Evolutionary conservation across 2,113 vertebrate species (phyloP).

Genomic region (Tautogolabrus adspersus): DNA sequence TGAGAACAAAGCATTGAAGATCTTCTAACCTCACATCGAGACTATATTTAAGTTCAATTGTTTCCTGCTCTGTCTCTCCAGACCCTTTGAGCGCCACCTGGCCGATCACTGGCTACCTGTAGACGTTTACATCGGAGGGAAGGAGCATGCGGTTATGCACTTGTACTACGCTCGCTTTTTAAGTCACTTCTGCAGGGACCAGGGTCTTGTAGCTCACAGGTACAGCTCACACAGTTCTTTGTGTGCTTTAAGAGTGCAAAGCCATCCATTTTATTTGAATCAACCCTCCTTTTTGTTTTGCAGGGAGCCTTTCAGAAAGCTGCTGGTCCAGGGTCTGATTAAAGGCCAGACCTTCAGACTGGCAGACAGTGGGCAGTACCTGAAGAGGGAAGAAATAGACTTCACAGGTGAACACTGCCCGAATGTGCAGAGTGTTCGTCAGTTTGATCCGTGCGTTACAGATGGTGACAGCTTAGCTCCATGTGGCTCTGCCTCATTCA

Average conservation of each 20-base stretch:
- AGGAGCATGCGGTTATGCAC: conserved; percentile 98
- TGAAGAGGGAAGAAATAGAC: conserved; percentile 90
- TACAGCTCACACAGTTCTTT: conserved; percentile 43
- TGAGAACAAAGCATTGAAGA: neutral
- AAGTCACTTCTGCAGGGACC: conserved; percentile 92
- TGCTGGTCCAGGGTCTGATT: conserved; percentile 96
- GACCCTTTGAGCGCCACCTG: conserved; percentile 86
- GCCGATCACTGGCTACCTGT: conserved; percentile 96
- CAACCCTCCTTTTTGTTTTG: neutral
- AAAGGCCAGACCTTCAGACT: conserved; percentile 94
- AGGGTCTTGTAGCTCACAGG: conserved; percentile 91
- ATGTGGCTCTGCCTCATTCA: conserved; percentile 14
- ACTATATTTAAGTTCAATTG: too few species aligned
- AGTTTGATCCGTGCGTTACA: conserved; percentile 25
- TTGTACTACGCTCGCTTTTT: conserved; percentile 96
- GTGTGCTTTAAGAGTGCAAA: neutral
- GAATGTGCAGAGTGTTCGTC: conserved; percentile 17
- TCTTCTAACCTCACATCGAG: neutral
- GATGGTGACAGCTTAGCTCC: neutral
- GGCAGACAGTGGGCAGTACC: conserved; percentile 87
- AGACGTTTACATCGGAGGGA: conserved; percentile 95
- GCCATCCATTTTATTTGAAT: neutral
- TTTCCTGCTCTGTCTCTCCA: conserved; percentile 61
- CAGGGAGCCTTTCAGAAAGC: conserved; percentile 95
- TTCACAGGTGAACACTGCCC: conserved; percentile 86